phyloP scores from a whole-genome alignment of 2,888 invertebrate genomes.

The Panorpa germanica region DNA sequence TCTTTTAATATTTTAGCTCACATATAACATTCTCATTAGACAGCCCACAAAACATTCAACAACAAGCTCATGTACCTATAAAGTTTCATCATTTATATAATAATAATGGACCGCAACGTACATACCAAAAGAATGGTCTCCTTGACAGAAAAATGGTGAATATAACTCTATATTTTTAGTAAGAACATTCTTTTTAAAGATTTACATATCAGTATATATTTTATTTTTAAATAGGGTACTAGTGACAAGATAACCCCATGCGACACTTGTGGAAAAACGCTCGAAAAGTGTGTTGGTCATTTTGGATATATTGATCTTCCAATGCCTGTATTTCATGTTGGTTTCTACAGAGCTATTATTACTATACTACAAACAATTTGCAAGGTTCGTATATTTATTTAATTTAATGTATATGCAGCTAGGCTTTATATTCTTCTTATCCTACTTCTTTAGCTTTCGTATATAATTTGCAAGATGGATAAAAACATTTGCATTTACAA shows the following conservation, averaged over 20 bases:
- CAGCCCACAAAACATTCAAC: constrained; percentile 74
- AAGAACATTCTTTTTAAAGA: constrained; percentile 3
- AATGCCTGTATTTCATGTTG: constrained; percentile 92
- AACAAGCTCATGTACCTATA: constrained; percentile 83
- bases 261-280: constrained; percentile 78
- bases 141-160: constrained; percentile 77
- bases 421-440: no score
- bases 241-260: constrained; percentile 74
- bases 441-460: no score
- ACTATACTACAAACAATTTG: constrained; percentile 90
- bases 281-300: constrained; percentile 92
- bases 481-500: no score
- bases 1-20: constrained; percentile 38
- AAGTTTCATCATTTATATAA: constrained; percentile 83
- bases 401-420: constrained; percentile 1
- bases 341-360: constrained; percentile 84
- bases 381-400: constrained; percentile 52
- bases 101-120: constrained; percentile 59
- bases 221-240: constrained; percentile 44
- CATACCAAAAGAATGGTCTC: constrained; percentile 78
- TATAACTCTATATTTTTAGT: constrained; percentile 9
- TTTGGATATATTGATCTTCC: constrained; percentile 93
- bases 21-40: constrained; percentile 85
- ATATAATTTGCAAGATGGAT: no score
- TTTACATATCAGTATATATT: constrained; percentile 9